Base-by-base conservation (phyloP, 2,888 invertebrate genomes). In the Cantharis flavilabris region DNA sequence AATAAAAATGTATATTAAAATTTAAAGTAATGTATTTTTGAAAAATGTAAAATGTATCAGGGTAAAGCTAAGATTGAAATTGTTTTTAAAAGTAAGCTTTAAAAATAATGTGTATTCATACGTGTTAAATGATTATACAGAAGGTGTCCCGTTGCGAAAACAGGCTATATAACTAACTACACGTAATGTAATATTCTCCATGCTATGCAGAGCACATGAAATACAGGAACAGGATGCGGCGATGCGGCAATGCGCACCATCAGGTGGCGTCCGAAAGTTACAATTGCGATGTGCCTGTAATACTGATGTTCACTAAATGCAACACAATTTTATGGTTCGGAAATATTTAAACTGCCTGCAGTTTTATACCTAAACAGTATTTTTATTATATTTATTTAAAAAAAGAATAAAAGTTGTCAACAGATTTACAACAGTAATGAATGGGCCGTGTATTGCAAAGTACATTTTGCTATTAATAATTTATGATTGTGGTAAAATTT, bases 231-330 rank as follows among this genome's bases (percentile, higher is more conserved):
- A 82, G 85, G 85, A 86, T 86, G 86, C 85, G 85, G 86, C 85
- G 86, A 86, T 86, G 86, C 85, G 85, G 85, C 84, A 85, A 85
- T 85, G 84, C 84, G 85, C 84, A 83, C 86, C 86, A 86, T 86
- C 86, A 86, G 87, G 86, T 86, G 86, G 86, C 82, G 81, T 76
- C 80, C 82, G 82, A 85, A 83, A 86, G 86, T 86, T 86, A 87
- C 86, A 86, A 84, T 86, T 87, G 86, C 85, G 83, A 86, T 86
- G 86, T 87, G 87, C 86, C 84, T 84, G 84, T 83, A 85, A 84
- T 86, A 84, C 85, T 85, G 86, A 87, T 86, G 84, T 83, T 84
- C 83, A 83, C 83, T 85, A 85, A 84, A 84, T 83, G 81, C 79
- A 76, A 73, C 78, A 79, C 76, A 76, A 49, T 49, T 49, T 70